Percentiles rank a stretch among this genome's conserved stretches.
phyloP scores from a whole-genome alignment of 1,140 invertebrate genomes.

The Dendroctonus valens region DNA sequence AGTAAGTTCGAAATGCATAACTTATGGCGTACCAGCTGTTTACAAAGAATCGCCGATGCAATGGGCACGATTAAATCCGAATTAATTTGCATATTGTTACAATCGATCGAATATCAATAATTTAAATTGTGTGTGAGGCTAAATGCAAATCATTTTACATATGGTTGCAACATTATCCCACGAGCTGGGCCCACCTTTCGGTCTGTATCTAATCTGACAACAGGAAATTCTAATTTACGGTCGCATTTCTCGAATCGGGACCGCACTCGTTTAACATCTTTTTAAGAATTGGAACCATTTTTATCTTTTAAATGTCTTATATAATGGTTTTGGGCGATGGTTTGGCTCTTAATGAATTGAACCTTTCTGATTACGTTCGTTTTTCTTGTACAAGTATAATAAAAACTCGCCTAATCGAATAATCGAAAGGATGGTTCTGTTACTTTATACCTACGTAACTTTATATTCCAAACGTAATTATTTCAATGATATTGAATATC shows the following conservation, averaged over 20 bases:
- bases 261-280: conserved; percentile 30
- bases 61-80: conserved; percentile 10
- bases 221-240: conserved; percentile 35
- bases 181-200: conserved; percentile 18
- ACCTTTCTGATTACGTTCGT: conserved; percentile 1
- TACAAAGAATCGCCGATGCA: conserved; percentile 16
- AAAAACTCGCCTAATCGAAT: too few relatives aligned
- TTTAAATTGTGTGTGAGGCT: conserved; percentile 25
- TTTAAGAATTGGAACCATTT: conserved; percentile 30
- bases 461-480: too few relatives aligned
- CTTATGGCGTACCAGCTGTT: conserved; percentile 12
- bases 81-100: conserved; percentile 25
- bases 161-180: conserved; percentile 26
- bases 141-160: conserved; percentile 30
- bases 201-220: conserved; percentile 25
- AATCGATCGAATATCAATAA: conserved; percentile 29
- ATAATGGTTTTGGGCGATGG: conserved; percentile 12
- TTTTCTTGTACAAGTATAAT: background rate
- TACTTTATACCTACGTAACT: too few relatives aligned
- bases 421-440: too few relatives aligned
- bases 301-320: conserved; percentile 27
- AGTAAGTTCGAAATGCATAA: conserved; percentile 5
- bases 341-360: conserved; percentile 15
- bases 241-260: conserved; percentile 24
- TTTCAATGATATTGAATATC: too few relatives aligned